These are phyloP conservation scores for Molothrus aeneus DNA, from an alignment of 2,797 vertebrate genomes.

Conservation along the genomic window DNA sequence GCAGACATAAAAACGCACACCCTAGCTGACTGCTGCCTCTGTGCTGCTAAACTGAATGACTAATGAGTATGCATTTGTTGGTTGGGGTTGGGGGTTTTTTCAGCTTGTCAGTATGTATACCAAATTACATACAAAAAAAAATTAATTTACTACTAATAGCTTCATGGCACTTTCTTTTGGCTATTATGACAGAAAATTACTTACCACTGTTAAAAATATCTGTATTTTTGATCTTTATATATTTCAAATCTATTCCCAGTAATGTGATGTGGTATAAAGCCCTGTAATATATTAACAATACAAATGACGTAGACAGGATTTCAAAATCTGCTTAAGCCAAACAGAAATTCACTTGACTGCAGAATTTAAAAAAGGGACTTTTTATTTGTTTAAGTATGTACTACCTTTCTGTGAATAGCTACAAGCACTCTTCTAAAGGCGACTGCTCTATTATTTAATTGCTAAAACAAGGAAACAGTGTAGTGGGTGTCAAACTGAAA, in stretches of 20 bases:
- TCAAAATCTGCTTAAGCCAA: constrained; percentile 30
- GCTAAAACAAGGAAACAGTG: neutral
- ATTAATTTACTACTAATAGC: constrained; percentile 73
- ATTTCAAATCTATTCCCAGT: constrained; percentile 59
- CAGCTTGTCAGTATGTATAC: constrained; percentile 72
- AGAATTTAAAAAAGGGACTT: neutral
- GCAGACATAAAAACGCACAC: constrained; percentile 76
- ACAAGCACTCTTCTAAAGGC: constrained; percentile 10
- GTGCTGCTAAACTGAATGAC: constrained; percentile 67
- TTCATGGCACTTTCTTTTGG: constrained; percentile 69
- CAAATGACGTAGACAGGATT: neutral
- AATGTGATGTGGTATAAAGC: constrained; percentile 21
- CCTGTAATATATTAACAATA: constrained; percentile 55
- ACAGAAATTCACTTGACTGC: neutral
- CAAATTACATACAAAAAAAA: constrained; percentile 76
- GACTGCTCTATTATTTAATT: neutral
- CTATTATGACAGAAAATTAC: constrained; percentile 70
- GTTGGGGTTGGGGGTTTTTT: neutral
- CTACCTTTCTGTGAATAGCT: neutral
- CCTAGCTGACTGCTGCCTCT: constrained; percentile 72
- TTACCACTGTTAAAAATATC: constrained; percentile 62
- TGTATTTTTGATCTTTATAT: constrained; percentile 43
- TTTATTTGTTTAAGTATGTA: neutral
- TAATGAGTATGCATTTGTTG: constrained; percentile 51
- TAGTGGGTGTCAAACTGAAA: neutral